Percentiles rank a stretch among this genome's conserved stretches.
Conservation (phyloP, 2,797 vertebrate species). For the Mergus octosetaceus region DNA sequence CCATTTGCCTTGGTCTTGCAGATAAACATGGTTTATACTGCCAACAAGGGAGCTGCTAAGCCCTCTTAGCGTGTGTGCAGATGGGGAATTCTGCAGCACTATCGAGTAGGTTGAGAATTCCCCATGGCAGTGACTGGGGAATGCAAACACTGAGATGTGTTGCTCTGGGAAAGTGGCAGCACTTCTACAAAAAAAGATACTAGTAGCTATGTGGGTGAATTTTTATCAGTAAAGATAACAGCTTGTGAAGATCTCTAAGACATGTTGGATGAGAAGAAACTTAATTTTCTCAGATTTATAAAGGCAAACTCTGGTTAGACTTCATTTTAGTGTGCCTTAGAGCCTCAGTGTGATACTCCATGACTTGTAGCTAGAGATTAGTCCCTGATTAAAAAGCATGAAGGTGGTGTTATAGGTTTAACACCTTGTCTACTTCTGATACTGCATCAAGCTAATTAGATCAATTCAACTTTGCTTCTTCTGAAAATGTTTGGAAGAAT, state of each 20-base stretch:
- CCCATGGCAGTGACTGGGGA: background rate
- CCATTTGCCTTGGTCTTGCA: background rate
- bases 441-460: background rate
- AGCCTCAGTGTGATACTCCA: background rate
- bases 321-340: background rate
- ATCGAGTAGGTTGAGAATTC: background rate
- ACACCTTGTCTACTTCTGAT: background rate
- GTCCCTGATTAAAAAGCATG: background rate
- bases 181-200: background rate
- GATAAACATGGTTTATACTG: background rate
- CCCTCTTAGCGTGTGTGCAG: fast-evolving
- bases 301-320: background rate
- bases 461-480: background rate
- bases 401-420: background rate
- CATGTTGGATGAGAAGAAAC: fast-evolving
- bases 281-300: background rate
- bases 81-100: background rate
- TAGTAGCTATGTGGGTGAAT: background rate
- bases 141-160: background rate
- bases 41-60: background rate
- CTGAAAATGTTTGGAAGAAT: background rate
- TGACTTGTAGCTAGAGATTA: background rate
- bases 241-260: background rate
- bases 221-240: background rate
- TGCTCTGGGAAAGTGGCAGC: background rate